A percentile compares a stretch with the other conserved stretches of the same genome.
Evolutionary conservation across 2,113 vertebrate genomes (phyloP).

Genomic region (Chionodraco myersi): DNA sequence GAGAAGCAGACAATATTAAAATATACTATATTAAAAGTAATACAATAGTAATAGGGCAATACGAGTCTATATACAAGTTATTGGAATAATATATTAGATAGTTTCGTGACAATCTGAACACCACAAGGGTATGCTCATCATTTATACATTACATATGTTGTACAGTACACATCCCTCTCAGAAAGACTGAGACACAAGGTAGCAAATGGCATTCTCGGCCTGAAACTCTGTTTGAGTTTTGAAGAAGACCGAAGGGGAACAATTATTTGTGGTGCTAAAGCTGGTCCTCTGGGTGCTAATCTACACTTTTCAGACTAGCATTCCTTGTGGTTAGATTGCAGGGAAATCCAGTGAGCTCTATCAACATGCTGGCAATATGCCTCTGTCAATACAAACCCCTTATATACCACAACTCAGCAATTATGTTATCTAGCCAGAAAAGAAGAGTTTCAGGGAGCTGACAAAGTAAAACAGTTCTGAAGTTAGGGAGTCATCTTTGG

Average conservation of each 20-base stretch:
- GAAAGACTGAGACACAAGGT: not conserved
- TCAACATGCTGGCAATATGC: constrained; percentile 55
- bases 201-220: not conserved
- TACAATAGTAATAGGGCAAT: no score
- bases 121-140: not conserved
- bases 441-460: constrained; percentile 24
- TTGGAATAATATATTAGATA: no score
- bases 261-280: not conserved
- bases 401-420: constrained; percentile 32
- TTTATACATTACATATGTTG: not conserved
- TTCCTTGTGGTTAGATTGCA: constrained; percentile 46
- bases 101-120: not conserved
- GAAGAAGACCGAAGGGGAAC: not conserved
- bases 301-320: constrained; percentile 3
- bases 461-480: constrained; percentile 17
- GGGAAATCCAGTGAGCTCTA: constrained; percentile 41
- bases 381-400: constrained; percentile 55
- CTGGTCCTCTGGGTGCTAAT: constrained; percentile 27
- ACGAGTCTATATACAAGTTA: no score
- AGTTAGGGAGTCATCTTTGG: constrained; percentile 23
- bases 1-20: no score
- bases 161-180: not conserved
- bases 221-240: not conserved
- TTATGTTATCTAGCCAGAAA: constrained; percentile 21
- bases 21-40: no score